Percentiles rank a stretch among this genome's conserved stretches.
Evolutionary conservation across 1,140 invertebrate genomes (phyloP).

Genomic region (Drosophila pruinosa): DNA sequence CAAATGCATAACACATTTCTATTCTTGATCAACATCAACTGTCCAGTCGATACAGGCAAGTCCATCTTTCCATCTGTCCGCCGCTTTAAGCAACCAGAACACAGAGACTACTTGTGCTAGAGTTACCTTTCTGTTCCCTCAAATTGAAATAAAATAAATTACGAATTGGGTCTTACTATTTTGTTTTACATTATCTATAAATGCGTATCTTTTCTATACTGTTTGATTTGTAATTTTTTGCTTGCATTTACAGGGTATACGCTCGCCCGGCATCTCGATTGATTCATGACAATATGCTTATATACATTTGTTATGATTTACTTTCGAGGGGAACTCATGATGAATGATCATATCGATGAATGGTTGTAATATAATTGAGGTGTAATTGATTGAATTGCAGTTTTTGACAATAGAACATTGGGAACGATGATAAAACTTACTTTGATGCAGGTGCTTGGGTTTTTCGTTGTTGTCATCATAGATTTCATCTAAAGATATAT

Average conservation of each 20-base stretch:
- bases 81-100: no score
- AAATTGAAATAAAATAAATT: no score
- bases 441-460: conserved; percentile 81
- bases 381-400: not conserved
- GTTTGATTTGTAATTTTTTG: no score
- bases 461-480: conserved; percentile 85
- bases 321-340: not conserved
- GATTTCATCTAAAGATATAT: conserved; percentile 85
- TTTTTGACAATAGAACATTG: not conserved
- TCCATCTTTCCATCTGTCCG: no score
- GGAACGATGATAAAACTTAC: conserved; percentile 60
- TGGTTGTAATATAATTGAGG: not conserved
- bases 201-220: no score
- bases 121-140: no score
- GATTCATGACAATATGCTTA: conserved; percentile 3
- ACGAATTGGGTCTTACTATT: no score
- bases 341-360: not conserved
- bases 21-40: no score
- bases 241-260: not conserved
- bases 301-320: not conserved
- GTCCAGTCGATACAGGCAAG: no score
- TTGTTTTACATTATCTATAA: no score
- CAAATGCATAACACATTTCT: no score
- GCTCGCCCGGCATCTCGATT: not conserved
- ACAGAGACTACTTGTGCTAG: no score